phyloP scores from a whole-genome alignment of 2,888 invertebrate genomes.

The Cephus rjabovi region DNA sequence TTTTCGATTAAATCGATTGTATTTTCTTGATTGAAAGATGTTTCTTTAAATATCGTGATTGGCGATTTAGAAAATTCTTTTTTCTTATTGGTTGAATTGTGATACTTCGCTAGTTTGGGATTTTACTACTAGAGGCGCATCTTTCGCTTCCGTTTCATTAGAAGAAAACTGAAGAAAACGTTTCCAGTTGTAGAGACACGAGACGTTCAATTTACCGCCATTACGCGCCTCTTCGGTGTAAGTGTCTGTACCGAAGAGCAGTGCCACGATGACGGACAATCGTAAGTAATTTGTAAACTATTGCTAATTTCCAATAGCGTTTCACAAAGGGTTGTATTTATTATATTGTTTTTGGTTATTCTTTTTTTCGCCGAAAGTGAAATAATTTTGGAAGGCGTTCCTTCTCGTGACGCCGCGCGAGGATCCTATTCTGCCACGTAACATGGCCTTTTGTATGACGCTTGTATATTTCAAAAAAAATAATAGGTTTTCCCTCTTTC shows the following conservation, averaged over 20 bases:
- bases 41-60: background rate
- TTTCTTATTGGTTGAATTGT: background rate
- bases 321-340: background rate
- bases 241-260: constrained; percentile 15
- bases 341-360: background rate
- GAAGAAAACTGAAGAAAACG: background rate
- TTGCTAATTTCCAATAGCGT: background rate
- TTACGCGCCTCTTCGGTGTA: constrained; percentile 43
- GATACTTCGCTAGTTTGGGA: background rate
- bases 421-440: background rate
- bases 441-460: background rate
- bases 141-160: background rate
- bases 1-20: background rate
- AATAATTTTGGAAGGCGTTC: background rate
- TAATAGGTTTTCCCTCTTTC: background rate
- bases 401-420: background rate
- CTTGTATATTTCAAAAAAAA: background rate
- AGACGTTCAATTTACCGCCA: constrained; percentile 46
- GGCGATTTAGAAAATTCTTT: background rate
- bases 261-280: constrained; percentile 57
- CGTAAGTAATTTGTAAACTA: constrained; percentile 49
- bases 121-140: background rate
- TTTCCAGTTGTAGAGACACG: constrained; percentile 18
- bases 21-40: background rate
- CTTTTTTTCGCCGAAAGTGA: background rate